Conservation (phyloP, 2,888 invertebrate species). For the Tuta absoluta region DNA sequence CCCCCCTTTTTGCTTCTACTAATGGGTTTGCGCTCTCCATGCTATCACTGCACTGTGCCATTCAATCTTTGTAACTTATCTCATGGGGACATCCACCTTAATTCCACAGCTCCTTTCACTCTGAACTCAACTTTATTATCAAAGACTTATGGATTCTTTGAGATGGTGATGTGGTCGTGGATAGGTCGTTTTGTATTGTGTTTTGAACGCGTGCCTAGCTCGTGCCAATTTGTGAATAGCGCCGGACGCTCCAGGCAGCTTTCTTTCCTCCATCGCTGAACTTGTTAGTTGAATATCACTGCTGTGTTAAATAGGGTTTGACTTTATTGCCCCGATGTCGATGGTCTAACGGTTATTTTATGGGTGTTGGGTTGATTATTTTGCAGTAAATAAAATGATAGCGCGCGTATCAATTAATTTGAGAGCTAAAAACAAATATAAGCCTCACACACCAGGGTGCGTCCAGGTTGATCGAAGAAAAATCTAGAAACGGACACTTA, state of each 20-base stretch:
- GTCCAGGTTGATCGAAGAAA: too few relatives aligned
- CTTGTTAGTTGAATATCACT: conserved; percentile 76
- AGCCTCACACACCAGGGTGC: too few relatives aligned
- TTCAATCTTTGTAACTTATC: conserved; percentile 71
- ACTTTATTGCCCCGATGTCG: conserved; percentile 52
- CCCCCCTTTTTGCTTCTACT: conserved; percentile 65
- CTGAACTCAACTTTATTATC: conserved; percentile 37
- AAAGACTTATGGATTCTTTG: background rate
- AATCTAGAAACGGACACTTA: too few relatives aligned
- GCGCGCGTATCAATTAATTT: too few relatives aligned
- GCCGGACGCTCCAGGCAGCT: conserved; percentile 75
- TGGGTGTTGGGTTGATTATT: background rate
- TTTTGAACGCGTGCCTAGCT: conserved; percentile 71
- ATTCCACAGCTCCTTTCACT: conserved; percentile 25
- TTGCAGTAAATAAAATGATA: background rate
- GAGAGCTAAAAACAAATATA: too few relatives aligned
- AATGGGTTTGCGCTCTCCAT: conserved; percentile 52
- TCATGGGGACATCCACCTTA: conserved; percentile 35
- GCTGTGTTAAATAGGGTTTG: conserved; percentile 60
- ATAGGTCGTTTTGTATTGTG: conserved; percentile 44
- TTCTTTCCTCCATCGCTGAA: conserved; percentile 78
- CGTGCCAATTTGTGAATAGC: conserved; percentile 80
- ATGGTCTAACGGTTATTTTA: conserved; percentile 30
- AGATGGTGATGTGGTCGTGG: conserved; percentile 28
- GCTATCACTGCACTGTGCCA: conserved; percentile 69